A percentile compares a stretch with the other conserved stretches of the same genome.
phyloP scores from a whole-genome alignment of 2,113 vertebrate species.

The Oryctolagus cuniculus region mOryCun1.1 NC_091432.1:221729501-221730000 shows the following conservation, averaged over 20 bases:
- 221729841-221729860: background rate
- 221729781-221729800: background rate
- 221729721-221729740: background rate
- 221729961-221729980: background rate
- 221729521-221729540: background rate
- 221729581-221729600: background rate
- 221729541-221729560: conserved; percentile 1
- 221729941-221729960: background rate
- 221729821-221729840: background rate
- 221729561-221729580: background rate
- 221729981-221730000: background rate
- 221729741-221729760: background rate
- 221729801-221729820: background rate
- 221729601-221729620: accelerated
- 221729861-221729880: background rate
- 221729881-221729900: background rate
- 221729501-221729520: background rate
- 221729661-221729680: background rate
- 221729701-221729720: background rate
- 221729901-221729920: background rate
- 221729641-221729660: background rate
- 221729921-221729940: background rate
- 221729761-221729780: background rate
- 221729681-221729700: background rate
- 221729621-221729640: background rate